A percentile compares a stretch with the other conserved stretches of the same genome.
Conservation (phyloP, 2,797 vertebrate genomes). For the Delichon dasypus region DNA sequence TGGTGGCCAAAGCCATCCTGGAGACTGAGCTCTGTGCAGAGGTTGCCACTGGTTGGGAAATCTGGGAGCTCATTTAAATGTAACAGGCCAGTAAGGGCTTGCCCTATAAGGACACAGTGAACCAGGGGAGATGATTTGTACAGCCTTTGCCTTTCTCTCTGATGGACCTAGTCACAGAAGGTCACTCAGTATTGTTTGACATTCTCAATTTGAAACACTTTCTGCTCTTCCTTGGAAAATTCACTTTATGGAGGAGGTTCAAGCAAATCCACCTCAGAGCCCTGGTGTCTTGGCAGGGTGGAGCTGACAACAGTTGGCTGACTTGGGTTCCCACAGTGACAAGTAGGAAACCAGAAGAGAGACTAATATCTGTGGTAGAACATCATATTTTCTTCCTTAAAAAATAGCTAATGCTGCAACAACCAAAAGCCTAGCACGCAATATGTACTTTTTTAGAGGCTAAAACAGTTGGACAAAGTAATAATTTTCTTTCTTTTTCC, state of each 20-base stretch:
- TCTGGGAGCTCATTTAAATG: background rate
- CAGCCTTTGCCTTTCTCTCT: background rate
- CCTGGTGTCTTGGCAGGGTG: background rate
- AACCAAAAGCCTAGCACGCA: background rate
- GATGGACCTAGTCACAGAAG: background rate
- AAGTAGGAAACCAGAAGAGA: background rate
- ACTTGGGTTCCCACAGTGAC: background rate
- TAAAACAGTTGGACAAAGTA: background rate
- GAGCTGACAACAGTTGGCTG: background rate
- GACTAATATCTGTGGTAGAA: background rate
- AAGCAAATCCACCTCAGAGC: background rate
- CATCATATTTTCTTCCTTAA: background rate
- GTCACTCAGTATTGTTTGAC: background rate
- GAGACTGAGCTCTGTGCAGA: background rate
- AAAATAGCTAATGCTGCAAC: background rate
- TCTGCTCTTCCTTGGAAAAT: background rate
- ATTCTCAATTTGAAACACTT: background rate
- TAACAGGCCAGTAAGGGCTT: background rate
- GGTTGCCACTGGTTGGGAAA: background rate
- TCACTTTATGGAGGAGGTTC: background rate
- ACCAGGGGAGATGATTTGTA: background rate
- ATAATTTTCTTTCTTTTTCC: background rate
- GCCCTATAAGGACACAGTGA: background rate
- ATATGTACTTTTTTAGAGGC: background rate
- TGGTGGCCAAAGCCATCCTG: background rate